These are phyloP conservation scores for Acleris cristana DNA, from an alignment of 2,888 invertebrate genomes.

Conservation along the genomic window DNA sequence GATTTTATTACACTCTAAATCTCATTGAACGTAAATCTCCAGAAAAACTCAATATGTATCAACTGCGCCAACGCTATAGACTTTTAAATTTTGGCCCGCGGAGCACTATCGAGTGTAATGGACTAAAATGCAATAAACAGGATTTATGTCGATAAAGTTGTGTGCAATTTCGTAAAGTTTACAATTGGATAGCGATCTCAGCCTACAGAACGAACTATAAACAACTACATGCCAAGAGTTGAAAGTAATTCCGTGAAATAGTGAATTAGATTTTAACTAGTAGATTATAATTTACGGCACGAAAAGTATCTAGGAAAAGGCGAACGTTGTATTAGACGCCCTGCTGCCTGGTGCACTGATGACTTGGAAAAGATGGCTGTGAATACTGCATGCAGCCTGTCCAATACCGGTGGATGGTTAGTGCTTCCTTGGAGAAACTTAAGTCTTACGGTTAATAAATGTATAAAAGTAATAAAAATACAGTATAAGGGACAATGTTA, in stretches of 20 bases:
- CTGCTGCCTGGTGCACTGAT: too few relatives aligned
- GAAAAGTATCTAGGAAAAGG: too few relatives aligned
- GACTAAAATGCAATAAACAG: constrained; percentile 37
- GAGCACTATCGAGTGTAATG: constrained; percentile 34
- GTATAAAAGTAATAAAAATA: too few relatives aligned
- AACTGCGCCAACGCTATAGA: constrained; percentile 25
- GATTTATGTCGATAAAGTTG: constrained; percentile 32
- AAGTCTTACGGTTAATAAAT: too few relatives aligned
- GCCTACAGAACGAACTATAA: constrained; percentile 1
- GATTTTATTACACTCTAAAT: constrained; percentile 43
- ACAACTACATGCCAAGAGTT: neutral
- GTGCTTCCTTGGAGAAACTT: too few relatives aligned
- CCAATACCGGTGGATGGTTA: too few relatives aligned
- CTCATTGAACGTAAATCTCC: constrained; percentile 36
- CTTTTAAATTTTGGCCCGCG: constrained; percentile 35
- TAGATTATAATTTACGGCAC: neutral
- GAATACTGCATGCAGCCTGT: too few relatives aligned
- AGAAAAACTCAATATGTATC: constrained; percentile 37
- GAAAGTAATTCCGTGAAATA: neutral
- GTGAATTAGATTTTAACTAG: neutral
- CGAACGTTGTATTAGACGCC: too few relatives aligned
- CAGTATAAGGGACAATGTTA: too few relatives aligned
- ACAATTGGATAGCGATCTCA: constrained; percentile 23
- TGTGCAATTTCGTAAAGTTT: constrained; percentile 28
- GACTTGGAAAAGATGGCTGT: too few relatives aligned